Percentiles rank a stretch among this genome's conserved stretches.
Conservation (phyloP, 1,140 invertebrate species). For the Apocrypta bakeri region DNA sequence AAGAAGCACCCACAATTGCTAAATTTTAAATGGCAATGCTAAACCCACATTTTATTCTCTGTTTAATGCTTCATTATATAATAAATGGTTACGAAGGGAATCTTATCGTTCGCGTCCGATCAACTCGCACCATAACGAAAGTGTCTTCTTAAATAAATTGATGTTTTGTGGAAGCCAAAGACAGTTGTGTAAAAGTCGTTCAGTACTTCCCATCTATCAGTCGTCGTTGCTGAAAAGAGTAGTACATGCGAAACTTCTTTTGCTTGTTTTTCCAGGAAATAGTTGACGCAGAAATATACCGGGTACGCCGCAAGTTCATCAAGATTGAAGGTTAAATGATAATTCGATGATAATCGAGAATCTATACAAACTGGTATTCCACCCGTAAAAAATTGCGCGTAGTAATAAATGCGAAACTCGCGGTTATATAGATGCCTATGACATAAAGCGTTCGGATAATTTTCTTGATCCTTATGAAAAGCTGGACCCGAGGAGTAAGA, state of each 20-base stretch:
- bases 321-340: no score
- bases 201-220: no score
- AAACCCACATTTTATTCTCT: slow-evolving; percentile 15
- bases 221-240: no score
- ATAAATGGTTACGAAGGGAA: slow-evolving; percentile 18
- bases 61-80: slow-evolving; percentile 32
- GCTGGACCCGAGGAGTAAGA: neutral
- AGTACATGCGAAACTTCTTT: no score
- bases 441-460: neutral
- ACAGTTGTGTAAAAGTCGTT: no score
- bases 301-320: no score
- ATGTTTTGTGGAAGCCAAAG: neutral
- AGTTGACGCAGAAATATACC: no score
- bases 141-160: neutral
- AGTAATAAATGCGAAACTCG: neutral
- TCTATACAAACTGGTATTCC: neutral
- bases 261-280: no score
- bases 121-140: neutral
- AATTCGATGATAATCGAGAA: no score
- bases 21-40: slow-evolving; percentile 1
- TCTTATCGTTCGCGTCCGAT: slow-evolving; percentile 25
- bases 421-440: neutral
- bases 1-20: neutral
- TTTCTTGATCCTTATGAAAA: slow-evolving; percentile 21
- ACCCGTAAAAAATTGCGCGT: neutral